Conservation (phyloP, 1,140 invertebrate genomes). For the Hydropsyche tenuis region DNA sequence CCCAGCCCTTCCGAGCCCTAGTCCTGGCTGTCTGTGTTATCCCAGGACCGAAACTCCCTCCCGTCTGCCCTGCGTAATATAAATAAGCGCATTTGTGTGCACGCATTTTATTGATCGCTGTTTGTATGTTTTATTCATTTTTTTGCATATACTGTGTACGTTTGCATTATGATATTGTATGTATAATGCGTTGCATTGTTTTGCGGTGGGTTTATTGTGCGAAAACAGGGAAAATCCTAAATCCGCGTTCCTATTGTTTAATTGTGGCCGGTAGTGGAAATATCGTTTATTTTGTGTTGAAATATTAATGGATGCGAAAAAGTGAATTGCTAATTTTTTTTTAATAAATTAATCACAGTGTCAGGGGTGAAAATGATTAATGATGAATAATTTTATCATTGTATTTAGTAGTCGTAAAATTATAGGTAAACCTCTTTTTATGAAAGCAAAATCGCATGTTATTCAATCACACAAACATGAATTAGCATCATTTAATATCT, state of each 20-base stretch:
- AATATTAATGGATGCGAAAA: background rate
- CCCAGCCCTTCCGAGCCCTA: background rate
- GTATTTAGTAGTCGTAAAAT: too few relatives aligned
- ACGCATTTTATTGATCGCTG: background rate
- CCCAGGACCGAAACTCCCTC: conserved; percentile 27
- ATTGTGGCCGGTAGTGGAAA: background rate
- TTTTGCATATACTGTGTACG: background rate
- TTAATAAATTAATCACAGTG: too few relatives aligned
- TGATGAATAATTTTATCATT: too few relatives aligned
- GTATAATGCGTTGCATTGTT: background rate
- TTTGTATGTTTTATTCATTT: background rate
- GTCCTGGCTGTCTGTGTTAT: conserved; percentile 1
- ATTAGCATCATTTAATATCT: too few relatives aligned
- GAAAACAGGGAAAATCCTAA: background rate
- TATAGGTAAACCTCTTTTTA: too few relatives aligned
- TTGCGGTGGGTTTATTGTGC: background rate
- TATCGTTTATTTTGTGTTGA: background rate
- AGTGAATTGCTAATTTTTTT: too few relatives aligned
- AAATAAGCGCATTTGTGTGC: background rate
- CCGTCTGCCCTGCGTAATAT: conserved; percentile 14
- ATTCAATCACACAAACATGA: too few relatives aligned
- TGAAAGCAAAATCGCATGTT: too few relatives aligned
- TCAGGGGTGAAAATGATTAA: too few relatives aligned
- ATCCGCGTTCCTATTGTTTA: conserved; percentile 7
- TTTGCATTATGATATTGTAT: background rate